A percentile compares a stretch with the other conserved stretches of the same genome.
These are phyloP conservation scores for Holothuria scabra DNA, from an alignment of 53 echinoderm and acorn worm genomes.

Conservation along the genomic window DNA sequence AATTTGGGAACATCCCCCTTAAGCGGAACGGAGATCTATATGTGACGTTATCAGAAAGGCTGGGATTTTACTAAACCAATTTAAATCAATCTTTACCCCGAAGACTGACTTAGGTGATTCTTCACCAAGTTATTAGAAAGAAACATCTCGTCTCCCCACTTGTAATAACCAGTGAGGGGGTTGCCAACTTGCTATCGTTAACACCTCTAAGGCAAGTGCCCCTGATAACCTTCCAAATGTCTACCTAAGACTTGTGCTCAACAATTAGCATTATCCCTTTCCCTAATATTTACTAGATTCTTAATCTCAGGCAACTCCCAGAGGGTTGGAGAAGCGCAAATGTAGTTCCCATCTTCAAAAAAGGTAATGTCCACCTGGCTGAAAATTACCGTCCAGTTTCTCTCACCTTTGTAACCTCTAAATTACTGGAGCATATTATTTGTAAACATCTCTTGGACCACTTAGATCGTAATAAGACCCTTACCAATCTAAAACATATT, in stretches of 20 bases:
- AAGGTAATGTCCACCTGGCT: too few relatives aligned
- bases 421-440: too few relatives aligned
- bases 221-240: neutral
- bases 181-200: neutral
- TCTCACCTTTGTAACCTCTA: too few relatives aligned
- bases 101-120: constrained; percentile 18
- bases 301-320: neutral
- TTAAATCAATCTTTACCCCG: too few relatives aligned
- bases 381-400: too few relatives aligned
- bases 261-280: constrained; percentile 34
- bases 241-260: constrained; percentile 34
- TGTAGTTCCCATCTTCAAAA: too few relatives aligned
- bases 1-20: constrained; percentile 35
- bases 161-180: constrained; percentile 8
- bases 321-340: constrained; percentile 42
- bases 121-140: constrained; percentile 14
- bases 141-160: constrained; percentile 10
- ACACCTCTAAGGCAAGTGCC: constrained; percentile 40
- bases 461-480: too few relatives aligned
- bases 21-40: constrained; percentile 32
- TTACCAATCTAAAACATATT: too few relatives aligned
- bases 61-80: too few relatives aligned
- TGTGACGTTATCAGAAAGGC: neutral
- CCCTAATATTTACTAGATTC: constrained; percentile 27
- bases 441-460: too few relatives aligned